Evolutionary conservation across 2,888 invertebrate genomes (phyloP), one percentile per base, ranked within the genome.

Genomic region (Diaprepes abbreviatus): DNA sequence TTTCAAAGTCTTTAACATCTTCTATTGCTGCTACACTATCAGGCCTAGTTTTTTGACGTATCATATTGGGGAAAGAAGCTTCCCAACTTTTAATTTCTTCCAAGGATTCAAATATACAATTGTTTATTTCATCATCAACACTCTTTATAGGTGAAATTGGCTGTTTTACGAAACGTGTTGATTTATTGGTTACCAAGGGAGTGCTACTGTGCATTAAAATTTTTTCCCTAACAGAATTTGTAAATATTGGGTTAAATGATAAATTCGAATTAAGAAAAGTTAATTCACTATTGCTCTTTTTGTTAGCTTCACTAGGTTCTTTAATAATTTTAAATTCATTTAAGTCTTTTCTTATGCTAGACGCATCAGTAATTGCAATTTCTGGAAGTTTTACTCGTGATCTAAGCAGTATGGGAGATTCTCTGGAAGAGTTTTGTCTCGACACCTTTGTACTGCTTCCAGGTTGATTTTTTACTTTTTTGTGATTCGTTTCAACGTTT

Each of bases 161-260:
- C n/a, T 64, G 58, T 52, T 38, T 57, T n/a, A 69, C 31, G 19
- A 69, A 19, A 65, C 28, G 10, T 10, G 6, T 24, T 35, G 2
- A 43, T 17, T 12, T 68, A 14, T 12, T 60, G 48, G 60, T 16
- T 3, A 38, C 60, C 16, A 70, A 5, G n/a, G 70, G 70, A 9
- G 70, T 70, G 57, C 70, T 70, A 12, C 70, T 60, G 35, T 70
- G 70, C 12, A 69, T 31, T 19, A 66, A 52, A n/a, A 66, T 66
- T 35, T 33, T 24, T 33, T 60, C 66, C 12, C 43, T 48, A 6
- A 60, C 21, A 19, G 66, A 66, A 31, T 66, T 59, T 16, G 66
- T 59, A 40, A 66, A 66, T 5, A 60, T 17, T n/a, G 52, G 52
- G 35, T 52, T 57, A 35, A 36, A 62, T 1, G 48, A 50, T 1